Evolutionary conservation across 2,888 invertebrate genomes (phyloP).

Genomic region (Phlogophora meticulosa): DNA sequence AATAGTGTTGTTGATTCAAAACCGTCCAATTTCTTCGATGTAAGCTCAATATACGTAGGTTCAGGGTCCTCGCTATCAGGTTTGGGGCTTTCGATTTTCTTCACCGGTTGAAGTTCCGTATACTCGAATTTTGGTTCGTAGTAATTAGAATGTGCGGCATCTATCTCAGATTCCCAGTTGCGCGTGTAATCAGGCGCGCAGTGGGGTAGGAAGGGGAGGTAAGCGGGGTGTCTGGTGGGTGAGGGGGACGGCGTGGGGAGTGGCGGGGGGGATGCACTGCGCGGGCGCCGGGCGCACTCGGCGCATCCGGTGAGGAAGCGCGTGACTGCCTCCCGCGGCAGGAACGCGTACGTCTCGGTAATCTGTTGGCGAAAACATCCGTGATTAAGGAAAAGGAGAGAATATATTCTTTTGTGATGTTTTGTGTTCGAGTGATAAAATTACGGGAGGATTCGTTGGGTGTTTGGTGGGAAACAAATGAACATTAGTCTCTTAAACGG

Average conservation of each 20-base stretch:
- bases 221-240: constrained; percentile 86
- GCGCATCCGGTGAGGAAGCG: constrained; percentile 98
- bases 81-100: constrained; percentile 87
- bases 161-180: constrained; percentile 90
- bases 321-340: constrained; percentile 98
- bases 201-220: constrained; percentile 86
- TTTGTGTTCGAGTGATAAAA: constrained; percentile 53
- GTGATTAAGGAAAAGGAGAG: constrained; percentile 67
- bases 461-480: constrained; percentile 21
- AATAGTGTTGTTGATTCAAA: constrained; percentile 76
- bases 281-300: constrained; percentile 96
- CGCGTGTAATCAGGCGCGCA: constrained; percentile 86
- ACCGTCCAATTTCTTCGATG: constrained; percentile 82
- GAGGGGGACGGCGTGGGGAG: constrained; percentile 89
- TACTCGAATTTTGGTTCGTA: constrained; percentile 87
- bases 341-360: constrained; percentile 98
- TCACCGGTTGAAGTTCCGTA: constrained; percentile 85
- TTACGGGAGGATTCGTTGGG: constrained; percentile 36
- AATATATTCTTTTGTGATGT: constrained; percentile 61
- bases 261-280: constrained; percentile 92
- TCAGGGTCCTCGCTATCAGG: constrained; percentile 81
- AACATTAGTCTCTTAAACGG: background rate
- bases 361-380: constrained; percentile 93
- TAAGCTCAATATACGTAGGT: constrained; percentile 88
- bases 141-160: constrained; percentile 87